Conservation (phyloP, 2,888 invertebrate species). For the Eucriotettix oculatus region DNA sequence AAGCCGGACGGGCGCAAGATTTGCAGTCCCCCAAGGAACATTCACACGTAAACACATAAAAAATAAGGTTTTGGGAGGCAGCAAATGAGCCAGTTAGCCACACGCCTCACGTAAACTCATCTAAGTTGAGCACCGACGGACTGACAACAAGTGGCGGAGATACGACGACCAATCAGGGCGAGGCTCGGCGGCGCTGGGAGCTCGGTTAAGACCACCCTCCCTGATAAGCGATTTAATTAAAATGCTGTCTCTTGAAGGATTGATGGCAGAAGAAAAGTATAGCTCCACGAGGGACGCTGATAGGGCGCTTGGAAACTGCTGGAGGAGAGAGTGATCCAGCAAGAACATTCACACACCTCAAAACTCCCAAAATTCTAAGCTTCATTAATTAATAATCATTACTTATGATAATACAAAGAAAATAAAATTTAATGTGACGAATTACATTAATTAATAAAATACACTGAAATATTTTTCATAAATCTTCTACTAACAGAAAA, state of each 20-base stretch:
- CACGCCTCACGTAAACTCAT: background rate
- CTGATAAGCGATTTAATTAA: conserved; percentile 33
- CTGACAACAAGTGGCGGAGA: background rate
- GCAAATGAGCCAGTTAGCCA: background rate
- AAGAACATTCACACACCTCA: too few relatives aligned
- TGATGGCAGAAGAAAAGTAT: conserved; percentile 20
- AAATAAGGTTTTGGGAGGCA: background rate
- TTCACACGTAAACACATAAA: background rate
- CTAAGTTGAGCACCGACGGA: background rate
- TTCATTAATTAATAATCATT: too few relatives aligned
- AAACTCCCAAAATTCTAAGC: too few relatives aligned
- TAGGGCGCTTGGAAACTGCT: too few relatives aligned
- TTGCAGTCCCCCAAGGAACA: background rate
- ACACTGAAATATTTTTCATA: too few relatives aligned
- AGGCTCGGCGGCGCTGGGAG: background rate
- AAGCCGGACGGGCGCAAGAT: background rate
- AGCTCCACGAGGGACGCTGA: background rate
- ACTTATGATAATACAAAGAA: too few relatives aligned
- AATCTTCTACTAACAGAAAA: too few relatives aligned
- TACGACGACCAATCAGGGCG: background rate
- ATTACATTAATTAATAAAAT: too few relatives aligned
- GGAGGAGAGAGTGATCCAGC: too few relatives aligned
- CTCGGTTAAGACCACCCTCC: conserved; percentile 1
- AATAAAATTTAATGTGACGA: too few relatives aligned
- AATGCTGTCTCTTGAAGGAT: conserved; percentile 30